Conservation (phyloP, 2,797 vertebrate genomes). For the Rhinogobio ventralis region DNA sequence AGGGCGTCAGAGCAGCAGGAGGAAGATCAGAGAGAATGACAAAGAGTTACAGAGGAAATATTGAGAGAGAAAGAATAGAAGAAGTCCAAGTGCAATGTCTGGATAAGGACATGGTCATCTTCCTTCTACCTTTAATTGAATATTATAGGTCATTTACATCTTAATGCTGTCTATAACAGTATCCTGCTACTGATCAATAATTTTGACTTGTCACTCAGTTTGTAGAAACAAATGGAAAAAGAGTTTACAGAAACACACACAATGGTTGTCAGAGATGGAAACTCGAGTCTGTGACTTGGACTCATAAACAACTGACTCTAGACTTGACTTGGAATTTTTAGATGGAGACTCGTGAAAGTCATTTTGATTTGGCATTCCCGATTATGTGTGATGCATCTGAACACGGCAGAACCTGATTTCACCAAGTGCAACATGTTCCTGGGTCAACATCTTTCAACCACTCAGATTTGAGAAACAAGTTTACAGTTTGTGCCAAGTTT, state of each 20-base stretch:
- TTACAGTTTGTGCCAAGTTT: no score
- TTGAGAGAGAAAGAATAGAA: neutral
- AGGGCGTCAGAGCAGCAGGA: neutral
- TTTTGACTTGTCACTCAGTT: neutral
- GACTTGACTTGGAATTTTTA: neutral
- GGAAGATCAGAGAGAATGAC: slow-evolving; percentile 13
- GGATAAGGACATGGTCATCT: neutral
- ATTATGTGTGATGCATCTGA: neutral
- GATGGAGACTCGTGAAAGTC: neutral
- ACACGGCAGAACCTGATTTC: no score
- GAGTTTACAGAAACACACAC: neutral
- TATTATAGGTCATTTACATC: neutral
- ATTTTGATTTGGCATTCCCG: neutral
- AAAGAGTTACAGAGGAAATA: neutral
- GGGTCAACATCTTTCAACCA: no score
- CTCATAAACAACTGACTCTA: no score
- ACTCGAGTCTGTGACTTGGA: no score
- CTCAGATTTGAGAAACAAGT: no score
- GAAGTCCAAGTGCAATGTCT: neutral
- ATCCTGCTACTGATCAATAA: neutral
- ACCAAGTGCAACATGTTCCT: no score
- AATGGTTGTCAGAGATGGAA: neutral
- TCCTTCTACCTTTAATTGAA: neutral
- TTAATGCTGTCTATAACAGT: neutral
- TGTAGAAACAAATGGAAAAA: slow-evolving; percentile 7